These are phyloP conservation scores for Pangasius sanitwongsei DNA, from an alignment of 2,797 vertebrate species.

Conservation along the genomic window DNA sequence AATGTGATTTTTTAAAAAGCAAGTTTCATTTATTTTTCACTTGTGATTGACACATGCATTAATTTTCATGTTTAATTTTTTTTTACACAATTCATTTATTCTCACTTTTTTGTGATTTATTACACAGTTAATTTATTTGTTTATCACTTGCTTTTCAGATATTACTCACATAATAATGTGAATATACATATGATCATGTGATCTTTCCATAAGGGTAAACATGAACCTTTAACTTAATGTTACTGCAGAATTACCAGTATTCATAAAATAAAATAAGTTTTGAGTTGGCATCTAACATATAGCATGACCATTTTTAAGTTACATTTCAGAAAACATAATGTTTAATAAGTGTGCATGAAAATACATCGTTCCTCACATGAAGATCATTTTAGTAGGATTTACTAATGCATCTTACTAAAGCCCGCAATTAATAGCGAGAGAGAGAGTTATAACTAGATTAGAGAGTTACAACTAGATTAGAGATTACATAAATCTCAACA, in stretches of 20 bases:
- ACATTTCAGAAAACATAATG: neutral
- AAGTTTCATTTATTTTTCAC: too few relatives aligned
- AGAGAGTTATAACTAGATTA: too few relatives aligned
- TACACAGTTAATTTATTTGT: neutral
- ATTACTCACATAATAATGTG: neutral
- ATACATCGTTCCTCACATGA: neutral
- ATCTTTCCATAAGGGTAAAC: neutral
- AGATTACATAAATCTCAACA: neutral
- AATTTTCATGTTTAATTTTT: neutral
- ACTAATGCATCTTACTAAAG: neutral
- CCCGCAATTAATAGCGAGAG: neutral
- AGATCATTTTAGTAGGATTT: neutral
- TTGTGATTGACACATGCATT: neutral
- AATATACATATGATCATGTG: neutral
- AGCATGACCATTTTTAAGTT: too few relatives aligned
- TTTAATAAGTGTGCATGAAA: neutral
- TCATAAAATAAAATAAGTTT: too few relatives aligned
- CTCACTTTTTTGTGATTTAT: too few relatives aligned
- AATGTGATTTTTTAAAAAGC: too few relatives aligned
- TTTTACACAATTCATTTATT: neutral
- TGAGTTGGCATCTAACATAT: too few relatives aligned
- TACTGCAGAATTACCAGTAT: too few relatives aligned
- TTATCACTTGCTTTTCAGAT: neutral
- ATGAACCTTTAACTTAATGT: neutral
- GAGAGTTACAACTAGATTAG: neutral